Base-by-base conservation (phyloP, 1,140 invertebrate species). In the Zophobas morio region DNA sequence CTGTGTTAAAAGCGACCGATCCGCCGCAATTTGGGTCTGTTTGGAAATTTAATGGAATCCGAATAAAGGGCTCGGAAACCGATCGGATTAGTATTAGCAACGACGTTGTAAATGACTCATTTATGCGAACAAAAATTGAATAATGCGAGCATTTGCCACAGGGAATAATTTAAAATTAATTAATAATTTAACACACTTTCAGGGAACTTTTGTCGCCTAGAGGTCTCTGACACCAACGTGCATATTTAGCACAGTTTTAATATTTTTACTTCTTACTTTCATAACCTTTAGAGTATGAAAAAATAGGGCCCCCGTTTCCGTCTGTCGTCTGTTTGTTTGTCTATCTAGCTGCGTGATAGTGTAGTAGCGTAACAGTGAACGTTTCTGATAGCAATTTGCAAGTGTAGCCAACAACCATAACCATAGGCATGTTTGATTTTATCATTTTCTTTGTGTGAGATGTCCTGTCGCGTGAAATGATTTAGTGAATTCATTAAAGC, bases 401-500 rank as follows among this genome's bases (percentile, higher is more conserved):
- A 20, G 20, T 20, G 20, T 20, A 20, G 20, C 20, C 20, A 20
- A 20, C 20, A 20, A 20, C 20, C 20, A 20, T 51, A 51, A 51
- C 49, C 49, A 20, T 4, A 5, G 49, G 49, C 49, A 20, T 51
- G 49, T 51, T 51, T 51, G 49, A 5, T 20, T 51, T 20, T 20
- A 46, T 5, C 20, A 20, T n/a, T n/a, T 66, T 66, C 60, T 66
- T 42, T 66, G 60, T 63, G 49, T 20, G n/a, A 63, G 57, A 6
- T 63, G 1, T 63, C 35, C n/a, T 39, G 35, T 40, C 57, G 57
- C 32, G 37, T 33, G 37, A 5, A 40, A 66, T 66, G 60, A 66
- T 66, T 66, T 66, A 66, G 37, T 46, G 60, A 42, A 66, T 66
- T 66, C 60, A 66, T 66, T 66, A 66, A 66, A 32, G 39, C 60